These are phyloP conservation scores for Xenus cinereus DNA, from an alignment of 2,113 vertebrate genomes.

Conservation along the genomic window DNA sequence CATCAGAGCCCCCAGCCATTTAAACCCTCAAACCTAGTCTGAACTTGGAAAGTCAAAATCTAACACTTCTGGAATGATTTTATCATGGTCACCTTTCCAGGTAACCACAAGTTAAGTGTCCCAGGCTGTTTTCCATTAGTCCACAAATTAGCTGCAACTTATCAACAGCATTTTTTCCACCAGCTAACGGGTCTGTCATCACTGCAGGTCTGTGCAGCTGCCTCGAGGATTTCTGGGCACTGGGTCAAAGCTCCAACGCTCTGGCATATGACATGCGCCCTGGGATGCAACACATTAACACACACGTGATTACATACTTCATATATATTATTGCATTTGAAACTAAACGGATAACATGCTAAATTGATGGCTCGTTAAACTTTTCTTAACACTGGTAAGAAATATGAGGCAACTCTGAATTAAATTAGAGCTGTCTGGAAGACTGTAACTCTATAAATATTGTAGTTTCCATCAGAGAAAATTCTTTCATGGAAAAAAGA, in stretches of 20 bases:
- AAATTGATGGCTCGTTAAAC: not conserved
- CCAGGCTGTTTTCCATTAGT: not conserved
- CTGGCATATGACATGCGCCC: rapidly evolving
- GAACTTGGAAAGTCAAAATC: not conserved
- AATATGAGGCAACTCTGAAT: not conserved
- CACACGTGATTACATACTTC: rapidly evolving
- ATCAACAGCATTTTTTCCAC: not conserved
- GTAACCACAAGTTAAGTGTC: not conserved
- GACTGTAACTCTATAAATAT: not conserved
- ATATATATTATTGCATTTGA: not conserved
- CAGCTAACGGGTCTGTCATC: not conserved
- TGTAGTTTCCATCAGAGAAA: not conserved
- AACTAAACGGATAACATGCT: not conserved
- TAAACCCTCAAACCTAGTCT: not conserved
- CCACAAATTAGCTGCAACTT: not conserved
- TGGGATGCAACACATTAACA: not conserved
- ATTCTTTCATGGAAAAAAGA: not conserved
- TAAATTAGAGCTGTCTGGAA: not conserved
- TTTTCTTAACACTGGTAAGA: not conserved
- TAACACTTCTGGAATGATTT: not conserved
- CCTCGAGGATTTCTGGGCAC: not conserved
- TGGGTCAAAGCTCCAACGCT: not conserved
- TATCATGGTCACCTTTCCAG: not conserved
- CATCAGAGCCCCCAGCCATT: not conserved
- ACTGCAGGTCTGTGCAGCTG: not conserved